Evolutionary conservation across 2,113 vertebrate genomes (phyloP).

Genomic region (Rhinichthys klamathensis): DNA sequence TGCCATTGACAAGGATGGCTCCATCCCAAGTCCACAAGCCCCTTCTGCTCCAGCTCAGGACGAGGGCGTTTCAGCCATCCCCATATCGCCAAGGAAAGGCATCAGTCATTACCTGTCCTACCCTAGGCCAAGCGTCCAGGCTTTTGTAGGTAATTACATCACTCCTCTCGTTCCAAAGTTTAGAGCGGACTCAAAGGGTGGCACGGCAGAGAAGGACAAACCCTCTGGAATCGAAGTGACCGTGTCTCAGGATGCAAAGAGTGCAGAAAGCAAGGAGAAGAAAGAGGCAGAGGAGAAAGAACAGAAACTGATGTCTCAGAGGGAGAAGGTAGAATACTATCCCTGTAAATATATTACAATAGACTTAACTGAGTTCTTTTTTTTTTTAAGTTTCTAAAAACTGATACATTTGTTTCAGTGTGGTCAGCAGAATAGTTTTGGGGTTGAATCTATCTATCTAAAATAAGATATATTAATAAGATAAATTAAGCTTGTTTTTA

Average conservation of each 20-base stretch:
- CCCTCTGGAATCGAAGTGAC: slow-evolving; percentile 57
- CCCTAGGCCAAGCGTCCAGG: slow-evolving; percentile 89
- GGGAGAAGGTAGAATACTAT: slow-evolving; percentile 83
- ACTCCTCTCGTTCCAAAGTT: slow-evolving; percentile 89
- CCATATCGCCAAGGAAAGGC: slow-evolving; percentile 81
- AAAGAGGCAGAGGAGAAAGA: slow-evolving; percentile 77
- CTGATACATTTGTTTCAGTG: neutral
- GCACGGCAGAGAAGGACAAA: slow-evolving; percentile 62
- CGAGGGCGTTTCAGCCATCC: slow-evolving; percentile 1
- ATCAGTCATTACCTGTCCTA: slow-evolving; percentile 89
- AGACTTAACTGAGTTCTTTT: neutral
- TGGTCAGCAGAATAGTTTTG: neutral
- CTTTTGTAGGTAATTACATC: slow-evolving; percentile 93
- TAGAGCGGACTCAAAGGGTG: slow-evolving; percentile 78
- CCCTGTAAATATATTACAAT: neutral
- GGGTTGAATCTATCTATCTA: neutral
- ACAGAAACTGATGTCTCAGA: slow-evolving; percentile 79
- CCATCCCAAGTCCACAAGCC: neutral
- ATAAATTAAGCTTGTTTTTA: no score
- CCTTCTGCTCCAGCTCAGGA: slow-evolving; percentile 32
- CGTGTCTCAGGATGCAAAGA: slow-evolving; percentile 40
- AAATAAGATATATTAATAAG: neutral
- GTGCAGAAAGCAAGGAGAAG: slow-evolving; percentile 68
- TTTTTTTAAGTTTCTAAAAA: neutral
- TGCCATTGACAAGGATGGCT: slow-evolving; percentile 31